Base-by-base conservation (phyloP, 2,797 vertebrate genomes). In the Coendou prehensilis region DNA sequence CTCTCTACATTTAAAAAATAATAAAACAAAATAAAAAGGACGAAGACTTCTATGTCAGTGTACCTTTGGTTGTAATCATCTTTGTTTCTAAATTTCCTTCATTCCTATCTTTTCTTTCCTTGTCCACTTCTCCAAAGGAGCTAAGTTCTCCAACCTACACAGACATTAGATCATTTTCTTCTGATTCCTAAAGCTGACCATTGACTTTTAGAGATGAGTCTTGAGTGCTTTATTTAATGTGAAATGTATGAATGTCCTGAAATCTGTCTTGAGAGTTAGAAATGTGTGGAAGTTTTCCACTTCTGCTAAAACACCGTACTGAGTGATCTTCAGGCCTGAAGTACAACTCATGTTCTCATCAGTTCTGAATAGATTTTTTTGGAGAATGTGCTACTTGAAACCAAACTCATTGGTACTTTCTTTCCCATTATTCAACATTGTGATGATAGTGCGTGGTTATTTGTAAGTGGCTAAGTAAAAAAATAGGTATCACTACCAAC, bases 341-440 rank as follows among this genome's bases (percentile, higher is more conserved):
- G 26, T 45, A 45, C 37, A 61, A 56, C 9, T 18, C 30, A 47
- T 18, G 33, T 61, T 97, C 23, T 59, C n/a, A 54, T 50, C 28
- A 85, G 2, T 63, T 94, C 57, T 80, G 56, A 93, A n/a, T 7
- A 57, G 54, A 37, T 3, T 22, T 87, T 93, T 94, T 79, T 79
- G 28, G 22, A 83, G 33, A 94, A 78, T 78, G n/a, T 78, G 41
- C 37, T 69, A 47, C 79, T 87, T 50, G 52, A 92, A 94, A 61
- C 17, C 59, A 28, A 88, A 13, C 10, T 28, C 91, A 76, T 2
- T 67, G 47, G 59, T 78, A 67, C 18, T 13, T 52, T 80, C 92
- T 73, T 80, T 63, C 45, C 93, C 23, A 61, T 76, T 59, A 89
- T 80, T 87, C 80, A 96, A 41, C 15, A 57, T 87, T 87, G 93